Conservation (phyloP, 2,113 vertebrate genomes). For the Amblyopsis rosae region DNA sequence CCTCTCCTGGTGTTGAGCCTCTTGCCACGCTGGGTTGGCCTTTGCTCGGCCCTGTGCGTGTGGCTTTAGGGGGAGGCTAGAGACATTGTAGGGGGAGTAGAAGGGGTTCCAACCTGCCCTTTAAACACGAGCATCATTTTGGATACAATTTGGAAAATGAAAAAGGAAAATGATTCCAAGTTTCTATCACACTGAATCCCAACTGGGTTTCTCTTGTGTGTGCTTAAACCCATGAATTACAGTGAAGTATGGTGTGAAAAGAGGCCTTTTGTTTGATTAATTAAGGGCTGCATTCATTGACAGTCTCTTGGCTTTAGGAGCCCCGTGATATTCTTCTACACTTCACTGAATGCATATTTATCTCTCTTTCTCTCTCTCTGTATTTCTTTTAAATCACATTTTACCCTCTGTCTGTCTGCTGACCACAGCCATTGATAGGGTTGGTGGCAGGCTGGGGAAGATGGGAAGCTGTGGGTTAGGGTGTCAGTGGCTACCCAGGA, state of each 20-base stretch:
- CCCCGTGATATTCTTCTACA: conserved; percentile 38
- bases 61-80: neutral
- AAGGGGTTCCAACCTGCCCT: neutral
- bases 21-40: neutral
- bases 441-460: conserved; percentile 34
- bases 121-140: too few relatives aligned
- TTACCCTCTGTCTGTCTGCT: conserved; percentile 55
- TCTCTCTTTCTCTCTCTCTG: conserved; percentile 12
- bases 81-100: neutral
- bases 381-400: conserved; percentile 44
- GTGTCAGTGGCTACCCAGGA: conserved; percentile 52
- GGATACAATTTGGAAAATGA: too few relatives aligned
- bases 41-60: neutral
- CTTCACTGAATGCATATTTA: conserved; percentile 29
- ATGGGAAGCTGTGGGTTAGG: conserved; percentile 37
- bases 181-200: neutral
- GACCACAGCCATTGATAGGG: conserved; percentile 62
- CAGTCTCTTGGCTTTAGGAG: conserved; percentile 18
- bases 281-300: conserved; percentile 46
- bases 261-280: conserved; percentile 47
- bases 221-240: conserved; percentile 20
- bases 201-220: conserved; percentile 14
- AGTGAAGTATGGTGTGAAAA: conserved; percentile 36
- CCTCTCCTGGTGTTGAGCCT: neutral
- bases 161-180: too few relatives aligned